phyloP scores from a whole-genome alignment of 2,888 invertebrate species.

The Scaptomyza caliginosa region DNA sequence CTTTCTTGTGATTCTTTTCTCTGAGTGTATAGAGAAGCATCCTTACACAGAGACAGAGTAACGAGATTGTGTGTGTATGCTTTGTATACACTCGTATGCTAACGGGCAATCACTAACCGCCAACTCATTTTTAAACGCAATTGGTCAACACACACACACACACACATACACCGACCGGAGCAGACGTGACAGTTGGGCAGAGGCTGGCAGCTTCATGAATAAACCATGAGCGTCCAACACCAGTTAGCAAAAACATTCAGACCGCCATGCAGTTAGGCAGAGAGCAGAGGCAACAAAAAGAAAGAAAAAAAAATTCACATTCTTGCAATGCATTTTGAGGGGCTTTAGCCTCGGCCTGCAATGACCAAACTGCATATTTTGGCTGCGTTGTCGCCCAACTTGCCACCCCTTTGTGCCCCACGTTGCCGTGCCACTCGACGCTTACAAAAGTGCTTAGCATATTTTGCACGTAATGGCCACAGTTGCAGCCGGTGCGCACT shows the following conservation, averaged over 20 bases:
- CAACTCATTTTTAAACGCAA: constrained; percentile 65
- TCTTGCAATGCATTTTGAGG: constrained; percentile 8
- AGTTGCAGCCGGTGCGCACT: constrained; percentile 38
- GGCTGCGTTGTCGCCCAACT: neutral
- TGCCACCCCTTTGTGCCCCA: neutral
- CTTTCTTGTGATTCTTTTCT: neutral
- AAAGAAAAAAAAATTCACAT: constrained; percentile 25
- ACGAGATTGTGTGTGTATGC: neutral
- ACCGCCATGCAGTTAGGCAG: constrained; percentile 23
- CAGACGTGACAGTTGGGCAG: constrained; percentile 23
- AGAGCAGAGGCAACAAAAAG: constrained; percentile 30
- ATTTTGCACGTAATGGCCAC: constrained; percentile 64
- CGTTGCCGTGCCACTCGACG: no score
- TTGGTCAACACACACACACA: constrained; percentile 56
- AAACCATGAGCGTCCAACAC: constrained; percentile 67
- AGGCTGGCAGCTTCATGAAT: constrained; percentile 54
- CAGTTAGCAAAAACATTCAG: constrained; percentile 66
- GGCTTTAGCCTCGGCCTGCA: constrained; percentile 1
- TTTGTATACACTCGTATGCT: constrained; percentile 37
- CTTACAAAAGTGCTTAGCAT: constrained; percentile 69
- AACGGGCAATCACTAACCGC: constrained; percentile 66
- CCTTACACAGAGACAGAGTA: neutral
- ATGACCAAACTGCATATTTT: constrained; percentile 7
- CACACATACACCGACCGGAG: constrained; percentile 37
- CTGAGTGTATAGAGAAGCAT: constrained; percentile 26